Base-by-base conservation (phyloP, 2,797 vertebrate genomes). In the Tachyglossus aculeatus region DNA sequence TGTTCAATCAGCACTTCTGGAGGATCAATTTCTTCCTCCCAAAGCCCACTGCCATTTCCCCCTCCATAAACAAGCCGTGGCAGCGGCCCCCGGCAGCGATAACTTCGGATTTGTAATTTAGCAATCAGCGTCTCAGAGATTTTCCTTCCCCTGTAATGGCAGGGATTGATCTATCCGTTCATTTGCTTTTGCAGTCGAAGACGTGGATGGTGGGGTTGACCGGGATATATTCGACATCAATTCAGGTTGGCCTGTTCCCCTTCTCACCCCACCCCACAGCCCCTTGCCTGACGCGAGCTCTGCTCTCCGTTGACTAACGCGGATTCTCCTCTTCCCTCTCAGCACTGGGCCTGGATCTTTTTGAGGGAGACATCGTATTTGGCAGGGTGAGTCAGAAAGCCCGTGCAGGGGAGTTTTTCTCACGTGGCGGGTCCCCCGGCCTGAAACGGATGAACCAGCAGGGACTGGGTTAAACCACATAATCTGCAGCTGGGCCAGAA, bases 211-310 rank as follows among this genome's bases (percentile, higher is more conserved):
- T 54, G 96, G 95, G 86, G 78, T 77, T 56, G 91, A 96, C 67
- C 88, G 54, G 43, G 96, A 98, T 78, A 96, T 99, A 86, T 95
- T 97, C 37, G 92, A 98, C 78, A 96, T 98, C 75, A 99, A 98
- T 81, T 90, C 96, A 95, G 96, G 97, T 97, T 84, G 37, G 44
- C 72, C n/a, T 6, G 9, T 6, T 57, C 62, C 74, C 18, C 25
- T 13, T 74, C 61, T 58, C 12, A 4, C 9, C 9, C 38, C 45
- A 33, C 21, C 14, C 0, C 2, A 19, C 0, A 52, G 48, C 59
- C 60, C 63, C 39, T 9, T 76, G 61, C 48, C 1, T 3, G 36
- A 36, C 47, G 3, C n/a, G 9, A n/a, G 29, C 27, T 50, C 77
- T 66, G 56, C 63, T 47, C 76, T 27, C 16, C 57, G 29, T 64